Base-by-base conservation (phyloP, 2,888 invertebrate species). In the Caenorhabditis sp. region DNA sequence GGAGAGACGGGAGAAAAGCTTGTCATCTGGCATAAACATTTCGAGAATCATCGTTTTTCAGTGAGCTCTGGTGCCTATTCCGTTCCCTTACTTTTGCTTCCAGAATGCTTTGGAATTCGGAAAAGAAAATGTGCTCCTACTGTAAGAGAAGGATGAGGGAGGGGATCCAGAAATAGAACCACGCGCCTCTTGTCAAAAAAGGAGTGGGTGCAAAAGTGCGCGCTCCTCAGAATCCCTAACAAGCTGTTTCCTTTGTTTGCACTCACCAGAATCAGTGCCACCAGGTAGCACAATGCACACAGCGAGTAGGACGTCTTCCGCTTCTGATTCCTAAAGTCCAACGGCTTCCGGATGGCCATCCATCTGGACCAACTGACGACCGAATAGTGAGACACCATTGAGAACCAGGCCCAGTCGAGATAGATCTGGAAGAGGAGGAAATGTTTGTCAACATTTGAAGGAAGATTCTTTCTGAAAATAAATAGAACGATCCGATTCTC, bases 381-480 rank as follows among this genome's bases (percentile, higher is more conserved):
- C 56, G 86, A 83, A 51, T 89, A 90, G 78, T 90, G 90, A 28
- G 86, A 88, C n/a, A 89, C 89, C 89, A 89, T 89, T 44, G 89
- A 81, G 79, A 90, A 90, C 90, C 90, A 89, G 18, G 85, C 88
- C 89, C 89, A 90, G 72, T 90, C 90, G n/a, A 90, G 78, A 62
- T 89, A 89, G 51, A 89, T 50, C 85, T 89, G 82, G 11, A 78
- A 81, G 13, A 13, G 13, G 2, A 13, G 13, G 2, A 40, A 5
- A 40, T n/a, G n/a, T n/a, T n/a, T n/a, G 32, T 32, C 32, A 32
- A 32, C 32, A 32, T 32, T n/a, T n/a, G n/a, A n/a, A n/a, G n/a
- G n/a, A n/a, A n/a, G n/a, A n/a, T n/a, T n/a, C n/a, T n/a, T n/a
- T n/a, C n/a, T n/a, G n/a, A n/a, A n/a, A 26, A 35, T 22, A 15